phyloP scores from a whole-genome alignment of 2,113 vertebrate species.

The Sylvietta virens region DNA sequence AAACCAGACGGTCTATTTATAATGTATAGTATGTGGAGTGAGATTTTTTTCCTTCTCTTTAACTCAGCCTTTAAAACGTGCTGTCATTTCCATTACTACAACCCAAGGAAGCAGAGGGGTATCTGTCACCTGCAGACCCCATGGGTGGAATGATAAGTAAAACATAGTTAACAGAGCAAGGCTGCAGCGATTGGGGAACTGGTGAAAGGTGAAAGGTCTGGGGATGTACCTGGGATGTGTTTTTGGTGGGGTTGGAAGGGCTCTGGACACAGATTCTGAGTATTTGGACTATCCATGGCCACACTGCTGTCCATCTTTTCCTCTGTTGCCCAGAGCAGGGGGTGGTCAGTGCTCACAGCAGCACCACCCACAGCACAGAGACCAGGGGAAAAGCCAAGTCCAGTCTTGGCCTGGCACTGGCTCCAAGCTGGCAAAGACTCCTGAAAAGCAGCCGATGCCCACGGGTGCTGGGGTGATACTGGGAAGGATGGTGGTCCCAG shows the following conservation, averaged over 20 bases:
- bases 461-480: background rate
- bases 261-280: background rate
- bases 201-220: background rate
- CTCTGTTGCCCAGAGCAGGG: background rate
- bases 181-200: background rate
- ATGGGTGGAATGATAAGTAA: background rate
- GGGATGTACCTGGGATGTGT: background rate
- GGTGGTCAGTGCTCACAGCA: background rate
- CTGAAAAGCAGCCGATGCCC: background rate
- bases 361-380: background rate
- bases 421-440: background rate
- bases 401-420: background rate
- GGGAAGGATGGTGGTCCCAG: background rate
- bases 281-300: background rate
- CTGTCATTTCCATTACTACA: background rate
- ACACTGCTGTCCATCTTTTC: background rate
- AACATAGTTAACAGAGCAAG: background rate
- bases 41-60: background rate
- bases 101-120: background rate
- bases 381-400: background rate
- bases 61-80: background rate
- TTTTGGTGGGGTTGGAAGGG: background rate
- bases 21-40: background rate
- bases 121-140: background rate
- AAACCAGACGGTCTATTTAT: conserved; percentile 56